Evolutionary conservation across 2,113 vertebrate genomes (phyloP).

Genomic region (Petaurus breviceps): DNA sequence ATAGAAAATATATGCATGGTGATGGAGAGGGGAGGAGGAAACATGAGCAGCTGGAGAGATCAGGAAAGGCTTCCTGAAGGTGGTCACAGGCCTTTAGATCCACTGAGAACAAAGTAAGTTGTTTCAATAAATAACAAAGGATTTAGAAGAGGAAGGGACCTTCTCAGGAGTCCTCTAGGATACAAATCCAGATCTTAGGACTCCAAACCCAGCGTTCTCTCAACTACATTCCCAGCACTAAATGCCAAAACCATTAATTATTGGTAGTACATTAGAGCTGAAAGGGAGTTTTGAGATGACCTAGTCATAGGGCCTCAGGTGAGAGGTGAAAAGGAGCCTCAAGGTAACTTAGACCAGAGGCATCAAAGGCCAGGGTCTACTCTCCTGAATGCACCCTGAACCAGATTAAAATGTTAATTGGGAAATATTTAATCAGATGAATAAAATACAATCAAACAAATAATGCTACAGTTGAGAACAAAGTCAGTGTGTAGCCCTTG

Average conservation of each 20-base stretch:
- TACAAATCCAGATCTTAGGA: not conserved
- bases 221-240: not conserved
- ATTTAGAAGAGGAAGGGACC: not conserved
- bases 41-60: not conserved
- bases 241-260: not conserved
- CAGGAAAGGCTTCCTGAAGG: not conserved
- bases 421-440: not conserved
- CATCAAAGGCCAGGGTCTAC: not conserved
- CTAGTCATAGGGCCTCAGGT: not conserved
- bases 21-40: not conserved
- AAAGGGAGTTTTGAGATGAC: not conserved
- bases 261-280: not conserved
- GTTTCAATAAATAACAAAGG: not conserved
- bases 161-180: not conserved
- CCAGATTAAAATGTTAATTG: not conserved
- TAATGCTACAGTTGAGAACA: not conserved
- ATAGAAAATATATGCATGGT: not conserved
- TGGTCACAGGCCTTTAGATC: not conserved
- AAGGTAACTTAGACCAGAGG: not conserved
- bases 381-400: not conserved
- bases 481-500: not conserved
- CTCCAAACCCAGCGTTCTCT: not conserved
- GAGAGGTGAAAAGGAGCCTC: not conserved
- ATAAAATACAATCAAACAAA: not conserved
- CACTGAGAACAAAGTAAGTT: not conserved